Conservation (phyloP, 2,113 vertebrate genomes). For the Chamaetylas fuelleborni region DNA sequence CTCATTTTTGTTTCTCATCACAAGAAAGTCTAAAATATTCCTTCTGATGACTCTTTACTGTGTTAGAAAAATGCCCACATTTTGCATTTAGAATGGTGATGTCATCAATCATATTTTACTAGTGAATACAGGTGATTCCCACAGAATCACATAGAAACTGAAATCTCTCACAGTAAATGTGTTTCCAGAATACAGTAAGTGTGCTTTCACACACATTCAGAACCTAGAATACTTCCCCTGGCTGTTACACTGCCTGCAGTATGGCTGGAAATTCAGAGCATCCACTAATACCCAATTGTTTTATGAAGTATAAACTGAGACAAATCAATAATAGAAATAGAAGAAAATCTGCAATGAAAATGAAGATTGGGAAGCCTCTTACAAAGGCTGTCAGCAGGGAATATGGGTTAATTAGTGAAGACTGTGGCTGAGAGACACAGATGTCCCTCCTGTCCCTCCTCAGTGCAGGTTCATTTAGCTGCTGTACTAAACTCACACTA, state of each 20-base stretch:
- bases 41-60: neutral
- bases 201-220: neutral
- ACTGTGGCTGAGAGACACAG: neutral
- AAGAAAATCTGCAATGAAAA: neutral
- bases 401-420: neutral
- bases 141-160: accelerated
- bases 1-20: neutral
- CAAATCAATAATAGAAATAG: neutral
- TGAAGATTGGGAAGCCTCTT: neutral
- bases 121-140: neutral
- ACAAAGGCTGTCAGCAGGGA: neutral
- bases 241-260: neutral
- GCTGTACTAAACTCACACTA: neutral
- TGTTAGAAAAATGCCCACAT: neutral
- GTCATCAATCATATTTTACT: neutral
- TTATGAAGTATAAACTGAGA: neutral
- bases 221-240: neutral
- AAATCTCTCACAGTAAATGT: neutral
- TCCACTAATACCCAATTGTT: neutral
- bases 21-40: neutral
- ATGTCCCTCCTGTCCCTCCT: neutral
- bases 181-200: neutral
- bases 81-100: neutral
- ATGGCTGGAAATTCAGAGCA: neutral
- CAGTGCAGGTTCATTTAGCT: neutral